Evolutionary conservation across 2,113 vertebrate species (phyloP).

Genomic region (Irena cyanogastra): DNA sequence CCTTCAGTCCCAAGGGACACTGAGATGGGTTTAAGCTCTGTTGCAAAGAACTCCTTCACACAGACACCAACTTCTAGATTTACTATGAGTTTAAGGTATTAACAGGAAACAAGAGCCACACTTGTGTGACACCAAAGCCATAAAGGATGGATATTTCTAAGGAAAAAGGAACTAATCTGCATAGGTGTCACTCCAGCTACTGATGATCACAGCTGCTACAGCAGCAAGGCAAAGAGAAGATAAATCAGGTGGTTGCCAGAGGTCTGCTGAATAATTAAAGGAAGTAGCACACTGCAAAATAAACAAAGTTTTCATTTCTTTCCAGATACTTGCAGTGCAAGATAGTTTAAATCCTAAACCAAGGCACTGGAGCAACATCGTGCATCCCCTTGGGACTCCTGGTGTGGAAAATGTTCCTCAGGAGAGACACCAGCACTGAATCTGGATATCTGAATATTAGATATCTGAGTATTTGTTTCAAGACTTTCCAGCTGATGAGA

Average conservation of each 20-base stretch:
- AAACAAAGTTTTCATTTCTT: background rate
- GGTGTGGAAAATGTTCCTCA: background rate
- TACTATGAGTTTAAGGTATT: rapidly evolving
- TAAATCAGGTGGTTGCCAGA: background rate
- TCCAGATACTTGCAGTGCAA: background rate
- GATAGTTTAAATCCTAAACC: background rate
- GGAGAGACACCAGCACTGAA: background rate
- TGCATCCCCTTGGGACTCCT: background rate
- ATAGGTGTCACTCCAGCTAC: background rate
- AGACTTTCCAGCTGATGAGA: conserved; percentile 21
- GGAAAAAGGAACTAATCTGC: background rate
- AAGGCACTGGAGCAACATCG: background rate
- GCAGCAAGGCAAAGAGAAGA: background rate
- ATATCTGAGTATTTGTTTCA: background rate
- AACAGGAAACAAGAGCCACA: background rate
- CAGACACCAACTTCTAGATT: background rate
- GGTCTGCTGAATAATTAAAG: conserved; percentile 15
- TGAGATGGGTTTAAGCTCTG: background rate
- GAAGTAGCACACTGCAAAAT: background rate
- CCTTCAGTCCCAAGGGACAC: background rate
- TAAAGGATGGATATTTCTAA: background rate
- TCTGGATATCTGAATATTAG: too few relatives aligned
- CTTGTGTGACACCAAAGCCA: background rate
- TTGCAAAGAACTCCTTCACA: background rate
- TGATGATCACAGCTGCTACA: background rate